Evolutionary conservation across 2,888 invertebrate genomes (phyloP), one percentile per base, ranked within the genome.

Genomic region (Acleris emargana): DNA sequence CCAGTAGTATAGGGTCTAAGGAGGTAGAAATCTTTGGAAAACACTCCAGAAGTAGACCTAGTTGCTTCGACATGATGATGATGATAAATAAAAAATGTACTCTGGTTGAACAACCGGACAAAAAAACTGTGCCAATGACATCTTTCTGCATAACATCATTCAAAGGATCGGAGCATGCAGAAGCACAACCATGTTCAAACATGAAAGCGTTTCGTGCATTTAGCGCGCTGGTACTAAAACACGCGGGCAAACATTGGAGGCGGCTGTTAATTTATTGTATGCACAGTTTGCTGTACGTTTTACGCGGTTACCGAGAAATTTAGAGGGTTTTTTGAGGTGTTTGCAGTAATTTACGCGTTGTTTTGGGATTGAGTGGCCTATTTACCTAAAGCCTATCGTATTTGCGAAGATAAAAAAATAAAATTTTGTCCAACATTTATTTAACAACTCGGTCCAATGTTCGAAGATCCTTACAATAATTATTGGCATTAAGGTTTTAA

Each of bases 71-170:
- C 38, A 38, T 38, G 38, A 13, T 38, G 4, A 38, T 13, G 38
- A 38, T 38, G 13, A 38, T 38, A 38, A 13, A 4, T 38, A 4
- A 38, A 38, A 38, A 38, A 38, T 13, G 9, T 38, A 13, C 13
- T 38, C 38, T 38, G 4, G 13, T 13, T 13, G 13, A 32, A 32
- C 32, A 43, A 43, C 6, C 43, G 1, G 4, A 49, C 3, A 49
- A 49, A 49, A 18, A 38, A 38, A 13, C 13, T 13, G 4, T 38
- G 49, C 20, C 18, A 11, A 20, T 0, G 20, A 13, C 13, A 20
- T 11, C 49, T 20, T 20, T 49, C 11, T 49, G 49, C 49, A 69
- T 62, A 61, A 60, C 60, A 60, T 73, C 66, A 72, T 69, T 18
- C 43, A 53, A 43, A 52, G 20, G 38, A 38, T 38, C 13, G 22